Base-by-base conservation (phyloP, 2,888 invertebrate species). In the Chymomyza caudatula region DNA sequence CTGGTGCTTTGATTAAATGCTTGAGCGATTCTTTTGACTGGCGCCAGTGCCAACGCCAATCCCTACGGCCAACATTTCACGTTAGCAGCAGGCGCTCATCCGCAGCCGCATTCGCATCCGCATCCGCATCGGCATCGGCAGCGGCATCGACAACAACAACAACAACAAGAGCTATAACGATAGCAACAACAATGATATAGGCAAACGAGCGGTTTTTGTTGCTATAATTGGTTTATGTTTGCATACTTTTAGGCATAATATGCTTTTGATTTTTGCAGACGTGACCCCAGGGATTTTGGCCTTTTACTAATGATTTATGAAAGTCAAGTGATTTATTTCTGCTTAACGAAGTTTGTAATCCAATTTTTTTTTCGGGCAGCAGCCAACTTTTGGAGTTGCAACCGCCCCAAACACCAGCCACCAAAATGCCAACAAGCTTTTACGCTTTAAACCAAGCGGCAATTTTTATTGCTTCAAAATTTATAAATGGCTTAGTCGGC, bases 181-280 rank as follows among this genome's bases (percentile, higher is more conserved):
- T 37, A 11, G 19, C 52, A 29, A 62, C 63, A 61, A 66, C 64
- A 67, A 61, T 65, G 67, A 70, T 71, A 64, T 71, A 43, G 69
- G 60, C 60, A 23, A 47, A 60, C 60, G 52, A 49, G 54, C 64
- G 61, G 42, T 59, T 53, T 47, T 44, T 63, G 51, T 66, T 57
- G 66, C 67, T 69, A 72, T 77, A 78, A 78, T 77, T 77, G 77
- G 76, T 76, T 77, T 76, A 77, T 78, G 74, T 77, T 76, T 71
- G 76, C 74, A 77, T 77, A 77, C 76, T 78, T 78, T 78, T 65
- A 63, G 78, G 74, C 77, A 71, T 72, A 74, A 74, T 71, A 71
- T 67, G 71, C 69, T 75, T 72, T 75, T 72, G 75, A 72, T 74
- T 72, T 65, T 55, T 67, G 64, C 72, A 72, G 74, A 75, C 75